Base-by-base conservation (phyloP, 2,888 invertebrate species). In the Laspeyria flexula region DNA sequence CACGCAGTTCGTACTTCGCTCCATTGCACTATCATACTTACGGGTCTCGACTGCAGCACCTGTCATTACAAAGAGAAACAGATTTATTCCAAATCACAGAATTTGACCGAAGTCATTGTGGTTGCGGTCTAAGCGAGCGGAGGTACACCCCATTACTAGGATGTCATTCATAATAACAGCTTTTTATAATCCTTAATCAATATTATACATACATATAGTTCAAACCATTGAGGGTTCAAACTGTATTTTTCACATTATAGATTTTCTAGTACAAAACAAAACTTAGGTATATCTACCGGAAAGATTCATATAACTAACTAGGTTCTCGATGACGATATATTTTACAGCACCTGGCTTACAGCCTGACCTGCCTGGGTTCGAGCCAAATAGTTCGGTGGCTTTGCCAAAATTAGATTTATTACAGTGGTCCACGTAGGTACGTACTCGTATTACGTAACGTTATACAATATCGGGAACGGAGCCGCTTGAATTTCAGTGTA, bases 1-100 rank as follows among this genome's bases (percentile, higher is more conserved):
- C 96, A 96, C 30, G 96, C 95, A 0, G 96, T 96, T 60, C 94
- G 93, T 65, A 95, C 93, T 71, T 96, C 95, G 61, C 95, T 95
- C 85, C 94, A 93, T 76, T 95, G 95, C 73, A 95, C 92, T 58
- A 95, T 93, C 93, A 95, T 95, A 76, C 94, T 95, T 75, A 95
- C 95, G 39, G 95, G 95, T 70, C 92, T 93, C 72, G 94, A 93
- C 66, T 83, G 90, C 42, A 96, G 89, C 67, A 96, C 95, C 96
- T 96, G 88, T 6, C 25, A 18, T 7, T 6, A 30, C 11, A 18
- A 41, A 41, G 10, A 2, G 7, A 6, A 25, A 1, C 1, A 25
- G 25, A 6, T 3, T 21, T 21, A 3, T 21, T 21, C n/a, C n/a
- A n/a, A n/a, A n/a, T n/a, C n/a, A 21, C 21, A 21, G 21, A 5